Evolutionary conservation across 1,140 invertebrate genomes (phyloP), one percentile per base, ranked within the genome.

Genomic region (Atta texana): DNA sequence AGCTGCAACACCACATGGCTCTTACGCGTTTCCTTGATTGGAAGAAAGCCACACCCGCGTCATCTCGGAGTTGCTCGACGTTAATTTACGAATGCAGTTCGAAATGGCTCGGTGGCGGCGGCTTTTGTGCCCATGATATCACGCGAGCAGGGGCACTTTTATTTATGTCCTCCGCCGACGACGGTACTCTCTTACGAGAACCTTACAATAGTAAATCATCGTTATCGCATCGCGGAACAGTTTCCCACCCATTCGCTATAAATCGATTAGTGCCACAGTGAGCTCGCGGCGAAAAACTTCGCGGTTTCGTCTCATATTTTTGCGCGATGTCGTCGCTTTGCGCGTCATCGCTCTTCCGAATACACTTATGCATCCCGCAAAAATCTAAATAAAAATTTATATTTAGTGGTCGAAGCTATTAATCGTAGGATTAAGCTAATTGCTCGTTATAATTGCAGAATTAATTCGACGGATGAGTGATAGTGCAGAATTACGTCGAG

Each of bases 181-280:
- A 18, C 57, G 63, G 66, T 55, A 76, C 64, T 76, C 68, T 85
- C 72, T 63, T 87, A 63, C 72, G 68, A 72, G 24, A 31, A 76
- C 51, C 75, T 85, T 85, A 71, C 88, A 24, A 28, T 28, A 24
- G 71, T 72, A 84, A 90, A 87, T 89, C 80, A 89, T 90, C 82
- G 85, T 89, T 89, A 90, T 89, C 88, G 66, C 31, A 18, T 74
- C 1, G 53, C 31, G 49, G 49, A 90, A 85, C 28, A 72, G 28
- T 64, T 57, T 49, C 74, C 39, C 51, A 39, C n/a, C 55, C 71
- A 57, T 75, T 80, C 72, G 59, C 59, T 64, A 66, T 81, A 76
- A 87, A 89, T 87, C 78, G 80, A 89, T 89, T 84, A 88, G 55
- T 5, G n/a, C 5, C 21, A n/a, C 71, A 2, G 55, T 61, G 68